These are phyloP conservation scores for Aphrocallistes beatrix DNA, from an alignment of 37 sponge, comb jelly and placozoan species.

Conservation along the genomic window DNA sequence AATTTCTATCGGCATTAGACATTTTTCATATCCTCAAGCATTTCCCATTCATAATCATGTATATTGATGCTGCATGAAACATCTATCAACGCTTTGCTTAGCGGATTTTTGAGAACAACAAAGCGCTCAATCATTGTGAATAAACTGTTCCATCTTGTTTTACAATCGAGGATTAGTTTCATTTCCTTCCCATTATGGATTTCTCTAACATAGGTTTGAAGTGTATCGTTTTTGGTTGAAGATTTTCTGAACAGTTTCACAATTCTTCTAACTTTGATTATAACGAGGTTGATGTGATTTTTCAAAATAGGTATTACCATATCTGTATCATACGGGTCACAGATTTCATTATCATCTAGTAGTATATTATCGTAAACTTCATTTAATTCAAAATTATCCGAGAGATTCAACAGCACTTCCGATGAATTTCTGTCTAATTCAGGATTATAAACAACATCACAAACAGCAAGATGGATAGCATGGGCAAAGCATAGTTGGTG, in stretches of 20 bases:
- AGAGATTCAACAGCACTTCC: background rate
- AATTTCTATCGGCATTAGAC: background rate
- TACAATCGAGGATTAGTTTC: conserved; percentile 17
- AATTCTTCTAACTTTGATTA: conserved; percentile 1
- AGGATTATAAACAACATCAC: background rate
- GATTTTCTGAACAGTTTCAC: background rate
- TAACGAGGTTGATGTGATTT: background rate
- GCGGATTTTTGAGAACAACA: background rate
- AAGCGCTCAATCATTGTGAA: conserved; percentile 10
- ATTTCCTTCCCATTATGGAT: background rate
- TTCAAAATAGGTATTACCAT: background rate
- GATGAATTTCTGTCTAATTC: background rate
- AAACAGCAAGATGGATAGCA: conserved; percentile 15
- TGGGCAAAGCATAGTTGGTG: conserved; percentile 9
- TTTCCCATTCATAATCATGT: conserved; percentile 13
- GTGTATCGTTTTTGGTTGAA: conserved; percentile 10
- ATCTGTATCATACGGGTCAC: conserved; percentile 17
- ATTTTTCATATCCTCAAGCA: conserved; percentile 4
- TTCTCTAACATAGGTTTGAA: background rate
- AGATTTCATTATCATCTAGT: conserved; percentile 15
- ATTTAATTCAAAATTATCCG: background rate
- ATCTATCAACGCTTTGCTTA: conserved; percentile 13
- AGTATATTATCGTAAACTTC: background rate
- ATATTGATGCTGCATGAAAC: background rate
- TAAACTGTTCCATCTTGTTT: conserved; percentile 3